A percentile compares a stretch with the other conserved stretches of the same genome.
phyloP scores from a whole-genome alignment of 1,140 invertebrate genomes.

The Eulimnadia texana region DNA sequence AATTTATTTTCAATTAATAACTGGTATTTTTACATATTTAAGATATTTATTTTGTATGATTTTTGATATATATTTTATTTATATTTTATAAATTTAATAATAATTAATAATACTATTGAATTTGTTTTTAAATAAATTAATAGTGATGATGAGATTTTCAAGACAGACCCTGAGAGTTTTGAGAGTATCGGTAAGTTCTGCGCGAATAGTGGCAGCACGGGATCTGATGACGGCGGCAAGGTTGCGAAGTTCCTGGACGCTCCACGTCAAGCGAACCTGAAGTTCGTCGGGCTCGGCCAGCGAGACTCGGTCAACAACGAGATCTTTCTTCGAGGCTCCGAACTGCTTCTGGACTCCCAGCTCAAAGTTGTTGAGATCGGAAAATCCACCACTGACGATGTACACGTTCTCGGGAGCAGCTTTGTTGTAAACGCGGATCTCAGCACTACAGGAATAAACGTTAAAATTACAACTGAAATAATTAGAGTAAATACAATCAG shows the following conservation, averaged over 20 bases:
- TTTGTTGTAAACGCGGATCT: constrained; percentile 10
- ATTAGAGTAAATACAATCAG: too few species aligned
- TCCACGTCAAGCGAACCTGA: constrained; percentile 44
- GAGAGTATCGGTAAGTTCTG: neutral
- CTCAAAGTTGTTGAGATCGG: constrained; percentile 11
- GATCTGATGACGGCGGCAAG: constrained; percentile 32
- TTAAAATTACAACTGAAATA: too few species aligned
- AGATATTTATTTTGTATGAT: neutral
- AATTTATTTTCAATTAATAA: neutral
- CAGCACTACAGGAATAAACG: too few species aligned
- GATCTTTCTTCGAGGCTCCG: constrained; percentile 24
- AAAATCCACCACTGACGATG: constrained; percentile 8
- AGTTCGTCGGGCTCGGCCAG: constrained; percentile 49
- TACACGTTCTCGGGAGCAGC: constrained; percentile 15
- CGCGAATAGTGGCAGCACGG: neutral
- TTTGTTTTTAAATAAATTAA: too few species aligned
- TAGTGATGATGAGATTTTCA: too few species aligned
- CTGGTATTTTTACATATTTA: neutral
- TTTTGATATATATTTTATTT: too few species aligned
- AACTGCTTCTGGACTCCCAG: constrained; percentile 2
- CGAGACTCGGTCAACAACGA: constrained; percentile 40
- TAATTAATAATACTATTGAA: too few species aligned
- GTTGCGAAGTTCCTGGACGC: constrained; percentile 43
- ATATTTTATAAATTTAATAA: too few species aligned
- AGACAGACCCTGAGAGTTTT: neutral